Percentiles rank a stretch among this genome's conserved stretches.
These are phyloP conservation scores for Nesometra sesokonis DNA, from an alignment of 35 echinoderm and acorn worm species.

Conservation along the genomic window DNA sequence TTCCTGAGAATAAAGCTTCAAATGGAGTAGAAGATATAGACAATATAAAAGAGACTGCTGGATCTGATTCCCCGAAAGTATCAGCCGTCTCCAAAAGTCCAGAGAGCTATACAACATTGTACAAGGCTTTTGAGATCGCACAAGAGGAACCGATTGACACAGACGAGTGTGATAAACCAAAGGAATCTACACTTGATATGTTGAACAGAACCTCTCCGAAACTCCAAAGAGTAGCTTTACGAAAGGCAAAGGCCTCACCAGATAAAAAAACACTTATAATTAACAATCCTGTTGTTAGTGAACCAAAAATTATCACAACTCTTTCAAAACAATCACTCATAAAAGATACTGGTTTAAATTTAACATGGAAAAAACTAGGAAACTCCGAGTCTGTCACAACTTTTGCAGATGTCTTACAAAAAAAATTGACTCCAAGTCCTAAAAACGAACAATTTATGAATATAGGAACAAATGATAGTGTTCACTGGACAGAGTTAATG, in stretches of 20 bases:
- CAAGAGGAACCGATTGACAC: not conserved
- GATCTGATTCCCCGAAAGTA: not conserved
- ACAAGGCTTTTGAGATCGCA: slow-evolving; percentile 12
- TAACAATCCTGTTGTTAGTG: not conserved
- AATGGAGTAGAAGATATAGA: not conserved
- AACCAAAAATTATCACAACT: not conserved
- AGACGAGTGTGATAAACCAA: not conserved
- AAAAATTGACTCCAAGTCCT: not conserved
- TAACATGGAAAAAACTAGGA: not conserved
- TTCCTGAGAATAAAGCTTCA: too few relatives aligned
- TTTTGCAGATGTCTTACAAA: not conserved
- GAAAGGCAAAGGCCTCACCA: not conserved
- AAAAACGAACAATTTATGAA: not conserved
- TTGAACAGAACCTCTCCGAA: not conserved
- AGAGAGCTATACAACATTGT: slow-evolving; percentile 1
- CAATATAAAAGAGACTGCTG: not conserved
- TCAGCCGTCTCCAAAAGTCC: not conserved
- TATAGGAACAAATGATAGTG: not conserved
- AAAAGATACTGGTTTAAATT: not conserved
- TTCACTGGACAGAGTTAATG: not conserved
- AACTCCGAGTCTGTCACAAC: not conserved
- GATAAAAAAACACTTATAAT: not conserved
- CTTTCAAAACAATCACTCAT: not conserved
- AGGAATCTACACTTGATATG: not conserved
- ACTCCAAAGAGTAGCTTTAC: not conserved